A percentile compares a stretch with the other conserved stretches of the same genome.
phyloP scores from a whole-genome alignment of 1,140 invertebrate species.

The Campoletis sonorensis region DNA sequence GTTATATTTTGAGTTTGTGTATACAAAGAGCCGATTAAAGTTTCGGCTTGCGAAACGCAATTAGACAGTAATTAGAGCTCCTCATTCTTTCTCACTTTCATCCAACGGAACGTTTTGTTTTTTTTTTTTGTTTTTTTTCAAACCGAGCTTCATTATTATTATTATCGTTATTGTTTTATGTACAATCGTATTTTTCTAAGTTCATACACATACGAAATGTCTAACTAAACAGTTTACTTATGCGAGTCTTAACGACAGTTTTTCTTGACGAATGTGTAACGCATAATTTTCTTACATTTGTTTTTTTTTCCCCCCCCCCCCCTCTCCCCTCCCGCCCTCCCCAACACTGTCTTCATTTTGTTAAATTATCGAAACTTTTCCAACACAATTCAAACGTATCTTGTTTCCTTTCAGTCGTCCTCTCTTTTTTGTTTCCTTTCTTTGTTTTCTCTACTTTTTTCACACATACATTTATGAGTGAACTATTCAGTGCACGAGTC shows the following conservation, averaged over 20 bases:
- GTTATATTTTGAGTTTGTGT: no score
- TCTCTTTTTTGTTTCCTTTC: slow-evolving; percentile 20
- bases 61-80: no score
- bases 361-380: background rate
- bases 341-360: slow-evolving; percentile 45
- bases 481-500: slow-evolving; percentile 50
- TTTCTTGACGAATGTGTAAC: slow-evolving; percentile 23
- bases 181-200: slow-evolving; percentile 46
- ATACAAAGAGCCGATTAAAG: no score
- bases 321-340: no score
- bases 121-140: no score
- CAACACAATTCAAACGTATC: background rate
- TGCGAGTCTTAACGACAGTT: slow-evolving; percentile 27
- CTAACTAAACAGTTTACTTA: slow-evolving; percentile 49
- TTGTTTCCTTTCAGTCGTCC: slow-evolving; percentile 3
- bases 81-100: no score
- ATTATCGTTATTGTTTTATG: slow-evolving; percentile 23
- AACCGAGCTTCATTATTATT: background rate
- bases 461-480: background rate
- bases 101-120: no score
- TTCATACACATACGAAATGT: slow-evolving; percentile 57
- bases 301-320: background rate
- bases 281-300: slow-evolving; percentile 37
- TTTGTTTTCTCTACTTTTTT: background rate
- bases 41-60: no score